These are phyloP conservation scores for Esperia sulphurella DNA, from an alignment of 2,888 invertebrate genomes.

Conservation along the genomic window DNA sequence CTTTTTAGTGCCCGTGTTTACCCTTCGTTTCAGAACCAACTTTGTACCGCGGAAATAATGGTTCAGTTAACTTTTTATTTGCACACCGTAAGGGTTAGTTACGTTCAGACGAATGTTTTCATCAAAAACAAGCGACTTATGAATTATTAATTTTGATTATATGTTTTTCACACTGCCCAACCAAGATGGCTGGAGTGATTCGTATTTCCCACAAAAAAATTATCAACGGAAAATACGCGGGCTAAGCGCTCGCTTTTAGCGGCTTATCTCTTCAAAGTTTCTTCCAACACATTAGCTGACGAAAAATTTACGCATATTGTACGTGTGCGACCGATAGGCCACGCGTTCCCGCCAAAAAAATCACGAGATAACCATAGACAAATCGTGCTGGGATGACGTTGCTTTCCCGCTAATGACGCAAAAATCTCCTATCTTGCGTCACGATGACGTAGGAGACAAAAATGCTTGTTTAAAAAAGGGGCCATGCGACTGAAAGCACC, in stretches of 20 bases:
- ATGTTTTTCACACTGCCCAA: neutral
- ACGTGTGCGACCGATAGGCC: conserved; percentile 53
- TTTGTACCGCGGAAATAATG: conserved; percentile 48
- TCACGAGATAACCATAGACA: conserved; percentile 71
- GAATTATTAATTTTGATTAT: neutral
- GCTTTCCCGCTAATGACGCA: conserved; percentile 70
- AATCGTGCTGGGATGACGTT: conserved; percentile 68
- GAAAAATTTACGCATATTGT: conserved; percentile 70
- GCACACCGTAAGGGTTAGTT: conserved; percentile 33
- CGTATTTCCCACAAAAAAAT: neutral
- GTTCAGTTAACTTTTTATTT: conserved; percentile 44
- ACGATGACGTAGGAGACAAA: conserved; percentile 50
- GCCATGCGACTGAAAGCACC: conserved; percentile 36
- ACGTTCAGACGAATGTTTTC: conserved; percentile 25
- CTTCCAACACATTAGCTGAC: conserved; percentile 69
- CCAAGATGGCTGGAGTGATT: neutral
- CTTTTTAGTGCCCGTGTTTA: conserved; percentile 75
- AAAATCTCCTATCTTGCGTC: conserved; percentile 61
- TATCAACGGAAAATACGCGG: conserved; percentile 34
- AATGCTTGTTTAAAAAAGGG: conserved; percentile 56
- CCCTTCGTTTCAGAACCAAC: conserved; percentile 50
- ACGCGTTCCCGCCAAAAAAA: conserved; percentile 59
- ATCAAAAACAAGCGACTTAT: conserved; percentile 2
- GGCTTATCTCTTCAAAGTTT: conserved; percentile 63
- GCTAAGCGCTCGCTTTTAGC: conserved; percentile 53